Evolutionary conservation across 1,140 invertebrate genomes (phyloP).

Genomic region (Pemphigus obesinymphae): DNA sequence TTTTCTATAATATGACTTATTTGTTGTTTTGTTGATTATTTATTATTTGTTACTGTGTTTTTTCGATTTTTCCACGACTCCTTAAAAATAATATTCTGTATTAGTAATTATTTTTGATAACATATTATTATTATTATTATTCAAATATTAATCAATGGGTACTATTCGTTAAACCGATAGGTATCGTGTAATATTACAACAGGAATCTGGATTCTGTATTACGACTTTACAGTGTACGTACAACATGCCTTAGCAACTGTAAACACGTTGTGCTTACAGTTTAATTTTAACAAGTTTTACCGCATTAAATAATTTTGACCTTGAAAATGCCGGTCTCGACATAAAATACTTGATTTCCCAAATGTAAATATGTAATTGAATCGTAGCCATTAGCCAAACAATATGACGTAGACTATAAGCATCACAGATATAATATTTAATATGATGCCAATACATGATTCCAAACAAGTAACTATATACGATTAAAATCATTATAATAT

Average conservation of each 20-base stretch:
- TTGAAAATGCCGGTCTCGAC: not conserved
- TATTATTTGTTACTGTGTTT: too few relatives aligned
- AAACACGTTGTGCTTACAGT: not conserved
- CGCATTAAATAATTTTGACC: not conserved
- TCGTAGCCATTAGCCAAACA: not conserved
- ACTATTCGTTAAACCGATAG: not conserved
- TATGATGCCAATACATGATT: too few relatives aligned
- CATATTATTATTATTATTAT: too few relatives aligned
- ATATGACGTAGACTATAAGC: not conserved
- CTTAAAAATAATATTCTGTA: too few relatives aligned
- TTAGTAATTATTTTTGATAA: too few relatives aligned
- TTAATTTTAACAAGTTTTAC: not conserved
- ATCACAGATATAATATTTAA: not conserved
- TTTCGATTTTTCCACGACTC: too few relatives aligned
- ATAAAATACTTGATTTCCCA: not conserved
- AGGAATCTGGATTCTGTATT: not conserved
- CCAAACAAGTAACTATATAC: too few relatives aligned
- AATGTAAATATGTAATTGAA: conserved; percentile 5
- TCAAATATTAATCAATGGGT: not conserved
- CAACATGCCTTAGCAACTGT: not conserved
- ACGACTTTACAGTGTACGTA: too few relatives aligned
- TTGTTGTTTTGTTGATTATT: too few relatives aligned
- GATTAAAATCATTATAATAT: too few relatives aligned
- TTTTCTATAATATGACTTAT: too few relatives aligned
- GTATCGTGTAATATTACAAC: not conserved